Percentiles rank a stretch among this genome's conserved stretches.
Evolutionary conservation across 35 echinoderm and acorn worm genomes (phyloP).

Genomic region (Hemicentrotus pulcherrimus): DNA sequence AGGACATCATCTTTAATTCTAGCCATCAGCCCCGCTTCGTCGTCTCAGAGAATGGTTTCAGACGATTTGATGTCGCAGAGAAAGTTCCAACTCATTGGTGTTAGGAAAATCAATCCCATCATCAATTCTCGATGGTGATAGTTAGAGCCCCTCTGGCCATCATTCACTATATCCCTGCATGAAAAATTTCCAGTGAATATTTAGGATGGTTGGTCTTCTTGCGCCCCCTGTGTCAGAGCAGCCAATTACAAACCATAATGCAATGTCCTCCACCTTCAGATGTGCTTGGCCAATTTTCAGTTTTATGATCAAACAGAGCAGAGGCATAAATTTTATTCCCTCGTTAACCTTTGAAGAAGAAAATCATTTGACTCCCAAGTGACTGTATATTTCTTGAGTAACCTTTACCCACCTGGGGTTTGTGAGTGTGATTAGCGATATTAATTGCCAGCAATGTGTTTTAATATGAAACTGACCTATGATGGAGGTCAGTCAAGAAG

Average conservation of each 20-base stretch:
- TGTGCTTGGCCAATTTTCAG: slow-evolving; percentile 2
- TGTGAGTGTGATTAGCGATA: background rate
- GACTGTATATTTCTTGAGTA: background rate
- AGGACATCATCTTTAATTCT: slow-evolving; percentile 19
- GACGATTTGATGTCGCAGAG: background rate
- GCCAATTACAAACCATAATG: background rate
- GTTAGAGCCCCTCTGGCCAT: background rate
- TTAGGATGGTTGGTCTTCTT: background rate
- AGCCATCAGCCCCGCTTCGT: background rate
- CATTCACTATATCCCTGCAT: slow-evolving; percentile 1
- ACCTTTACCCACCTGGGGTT: background rate
- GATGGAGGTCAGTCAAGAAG: background rate
- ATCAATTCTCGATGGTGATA: slow-evolving; percentile 3
- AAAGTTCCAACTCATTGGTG: background rate
- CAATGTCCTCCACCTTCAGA: background rate
- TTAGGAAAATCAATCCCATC: background rate
- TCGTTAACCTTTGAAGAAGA: slow-evolving; percentile 10
- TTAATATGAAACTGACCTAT: background rate
- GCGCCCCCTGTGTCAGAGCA: background rate
- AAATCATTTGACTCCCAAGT: background rate
- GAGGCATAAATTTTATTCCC: background rate
- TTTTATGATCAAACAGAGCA: slow-evolving; percentile 12
- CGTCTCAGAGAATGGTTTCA: background rate
- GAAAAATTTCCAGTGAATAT: background rate
- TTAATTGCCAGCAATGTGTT: background rate